Evolutionary conservation across 2,113 vertebrate species (phyloP).

Genomic region (Indicator indicator): DNA sequence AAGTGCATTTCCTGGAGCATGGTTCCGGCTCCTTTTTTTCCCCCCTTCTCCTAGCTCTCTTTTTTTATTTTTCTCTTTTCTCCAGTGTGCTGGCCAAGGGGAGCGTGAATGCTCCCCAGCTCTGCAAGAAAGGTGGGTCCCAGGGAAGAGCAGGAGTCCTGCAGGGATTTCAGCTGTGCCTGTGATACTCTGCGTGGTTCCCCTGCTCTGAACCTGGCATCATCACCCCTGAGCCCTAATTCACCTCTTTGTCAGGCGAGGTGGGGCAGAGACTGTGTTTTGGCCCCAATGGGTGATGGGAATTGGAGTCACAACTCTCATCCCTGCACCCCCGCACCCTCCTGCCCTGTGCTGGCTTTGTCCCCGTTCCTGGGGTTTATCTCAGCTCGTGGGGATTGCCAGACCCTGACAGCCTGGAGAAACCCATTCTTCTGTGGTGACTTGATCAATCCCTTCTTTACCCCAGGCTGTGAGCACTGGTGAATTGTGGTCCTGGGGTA

Average conservation of each 20-base stretch:
- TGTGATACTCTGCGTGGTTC: fast-evolving
- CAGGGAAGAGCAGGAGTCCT: not conserved
- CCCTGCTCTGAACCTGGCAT: fast-evolving
- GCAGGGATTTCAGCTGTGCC: fast-evolving
- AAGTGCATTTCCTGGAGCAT: conserved; percentile 59
- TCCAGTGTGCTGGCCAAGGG: not conserved
- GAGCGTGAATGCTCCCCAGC: fast-evolving
- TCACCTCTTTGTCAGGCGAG: not conserved
- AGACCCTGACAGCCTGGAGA: not conserved
- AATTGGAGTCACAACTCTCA: not conserved
- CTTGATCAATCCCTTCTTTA: not conserved
- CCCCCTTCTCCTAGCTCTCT: not conserved
- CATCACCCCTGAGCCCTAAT: not conserved
- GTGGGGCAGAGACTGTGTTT: not conserved
- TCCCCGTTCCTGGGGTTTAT: not conserved
- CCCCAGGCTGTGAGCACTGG: not conserved
- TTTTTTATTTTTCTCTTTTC: no score
- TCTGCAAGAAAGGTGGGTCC: not conserved
- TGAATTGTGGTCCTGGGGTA: not conserved
- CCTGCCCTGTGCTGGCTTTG: not conserved
- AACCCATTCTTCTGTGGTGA: not conserved
- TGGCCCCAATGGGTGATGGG: not conserved
- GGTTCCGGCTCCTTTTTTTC: not conserved
- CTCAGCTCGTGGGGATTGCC: not conserved
- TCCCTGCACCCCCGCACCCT: no score